phyloP scores from a whole-genome alignment of 2,888 invertebrate genomes.

The Tipula lateralis region DNA sequence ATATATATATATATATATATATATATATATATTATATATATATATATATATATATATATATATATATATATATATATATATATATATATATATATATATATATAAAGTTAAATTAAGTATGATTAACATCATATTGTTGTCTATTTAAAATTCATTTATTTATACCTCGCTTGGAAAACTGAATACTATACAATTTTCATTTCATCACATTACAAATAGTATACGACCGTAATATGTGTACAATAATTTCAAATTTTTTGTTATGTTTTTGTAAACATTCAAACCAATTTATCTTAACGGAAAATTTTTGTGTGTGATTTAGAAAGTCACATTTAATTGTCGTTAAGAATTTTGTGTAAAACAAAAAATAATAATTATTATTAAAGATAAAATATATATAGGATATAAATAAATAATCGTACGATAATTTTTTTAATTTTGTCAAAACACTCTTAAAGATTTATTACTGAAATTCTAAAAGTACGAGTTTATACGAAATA shows the following conservation, averaged over 20 bases:
- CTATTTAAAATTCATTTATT: not conserved
- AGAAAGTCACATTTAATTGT: conserved; percentile 1
- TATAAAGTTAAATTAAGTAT: not conserved
- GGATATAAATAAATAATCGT: not conserved
- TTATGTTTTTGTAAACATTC: not conserved
- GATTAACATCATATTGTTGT: not conserved
- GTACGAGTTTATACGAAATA: not conserved
- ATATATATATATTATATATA: no score
- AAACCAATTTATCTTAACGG: not conserved
- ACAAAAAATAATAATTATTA: not conserved
- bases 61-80: no score
- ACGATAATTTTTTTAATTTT: not conserved
- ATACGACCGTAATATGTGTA: conserved; percentile 19
- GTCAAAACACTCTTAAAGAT: not conserved
- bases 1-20: no score
- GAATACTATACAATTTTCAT: not conserved
- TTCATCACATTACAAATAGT: not conserved
- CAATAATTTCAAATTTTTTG: not conserved
- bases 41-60: no score
- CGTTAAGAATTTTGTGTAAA: conserved; percentile 9
- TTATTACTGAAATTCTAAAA: not conserved
- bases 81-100: no score
- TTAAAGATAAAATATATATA: not conserved
- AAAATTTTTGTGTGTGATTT: not conserved
- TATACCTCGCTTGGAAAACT: not conserved